Evolutionary conservation across 2,888 invertebrate genomes (phyloP), one percentile per base, ranked within the genome.

Genomic region (Maniola hyperantus): DNA sequence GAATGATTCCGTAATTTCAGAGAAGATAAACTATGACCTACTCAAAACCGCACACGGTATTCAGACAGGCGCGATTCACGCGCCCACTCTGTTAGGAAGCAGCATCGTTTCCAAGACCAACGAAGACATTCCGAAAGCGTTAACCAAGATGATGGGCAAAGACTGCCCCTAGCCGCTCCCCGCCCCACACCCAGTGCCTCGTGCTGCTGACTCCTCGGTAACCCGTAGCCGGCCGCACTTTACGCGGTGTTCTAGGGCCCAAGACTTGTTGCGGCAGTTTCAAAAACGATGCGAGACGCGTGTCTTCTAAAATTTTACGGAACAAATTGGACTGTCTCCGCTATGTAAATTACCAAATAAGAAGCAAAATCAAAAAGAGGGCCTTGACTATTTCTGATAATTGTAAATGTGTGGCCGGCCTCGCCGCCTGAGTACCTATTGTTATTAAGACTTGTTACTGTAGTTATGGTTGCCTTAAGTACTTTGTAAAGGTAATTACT

Each of bases 11-110:
- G 94, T 96, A 51, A 96, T 99, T 11, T 94, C 95, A 0, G 97
- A 99, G 73, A 93, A 93, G 74, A 97, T 99, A 72, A 97, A 97
- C 83, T 99, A 98, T 83, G 99, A 99, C 87, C 90, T 99, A 63
- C 86, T 99, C 65, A 96, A 95, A 81, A 95, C 95, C 62, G 94
- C 97, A 57, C 93, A 96, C 82, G 93, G 94, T 62, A 95, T 97
- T 66, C 96, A 97, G 82, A 93, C 94, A 60, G 97, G 97, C 44
- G 90, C 93, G 65, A 84, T 95, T 68, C 86, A 95, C 6, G 97
- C 97, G 83, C 96, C 97, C 13, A 94, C 95, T 72, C 92, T 98
- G 61, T 92, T 97, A 65, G 97, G 97, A 18, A 93, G 94, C 74
- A 94, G 95, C 78, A 94, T 94, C 75, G 93, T 94, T 77, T 89